Evolutionary conservation across 2,797 vertebrate genomes (phyloP).

Genomic region (Falco peregrinus): DNA sequence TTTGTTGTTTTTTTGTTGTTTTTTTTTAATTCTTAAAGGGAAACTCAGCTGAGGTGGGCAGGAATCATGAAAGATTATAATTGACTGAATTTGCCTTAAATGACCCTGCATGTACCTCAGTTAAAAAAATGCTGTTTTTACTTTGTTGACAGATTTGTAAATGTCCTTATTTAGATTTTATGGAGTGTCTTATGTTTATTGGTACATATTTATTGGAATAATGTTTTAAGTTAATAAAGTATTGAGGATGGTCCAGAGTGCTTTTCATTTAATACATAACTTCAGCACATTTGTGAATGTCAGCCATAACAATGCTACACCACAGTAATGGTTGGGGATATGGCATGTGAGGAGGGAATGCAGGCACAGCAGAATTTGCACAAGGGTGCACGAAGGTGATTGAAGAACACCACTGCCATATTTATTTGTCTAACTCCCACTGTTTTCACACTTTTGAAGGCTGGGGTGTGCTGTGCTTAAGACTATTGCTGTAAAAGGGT

Average conservation of each 20-base stretch:
- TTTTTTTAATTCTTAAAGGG: constrained; percentile 38
- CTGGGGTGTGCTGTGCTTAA: background rate
- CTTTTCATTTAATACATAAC: constrained; percentile 46
- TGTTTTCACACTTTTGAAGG: background rate
- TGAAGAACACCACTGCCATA: background rate
- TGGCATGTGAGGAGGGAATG: background rate
- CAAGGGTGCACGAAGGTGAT: background rate
- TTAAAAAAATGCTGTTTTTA: constrained; percentile 47
- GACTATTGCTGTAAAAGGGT: background rate
- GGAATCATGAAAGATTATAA: constrained; percentile 19
- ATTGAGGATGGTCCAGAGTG: constrained; percentile 36
- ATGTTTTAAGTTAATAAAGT: constrained; percentile 85
- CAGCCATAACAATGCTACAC: background rate
- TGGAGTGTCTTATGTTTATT: constrained; percentile 77
- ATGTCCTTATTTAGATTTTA: constrained; percentile 67
- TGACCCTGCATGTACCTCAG: constrained; percentile 57
- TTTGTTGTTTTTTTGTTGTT: background rate
- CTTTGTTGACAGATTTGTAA: constrained; percentile 66
- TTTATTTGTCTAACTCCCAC: background rate
- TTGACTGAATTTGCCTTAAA: constrained; percentile 67
- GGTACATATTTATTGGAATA: constrained; percentile 81
- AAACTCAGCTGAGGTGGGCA: constrained; percentile 38
- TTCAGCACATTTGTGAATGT: background rate
- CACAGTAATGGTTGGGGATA: background rate
- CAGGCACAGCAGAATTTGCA: background rate